Evolutionary conservation across 2,113 vertebrate species (phyloP).

Genomic region (Zingel zingel): DNA sequence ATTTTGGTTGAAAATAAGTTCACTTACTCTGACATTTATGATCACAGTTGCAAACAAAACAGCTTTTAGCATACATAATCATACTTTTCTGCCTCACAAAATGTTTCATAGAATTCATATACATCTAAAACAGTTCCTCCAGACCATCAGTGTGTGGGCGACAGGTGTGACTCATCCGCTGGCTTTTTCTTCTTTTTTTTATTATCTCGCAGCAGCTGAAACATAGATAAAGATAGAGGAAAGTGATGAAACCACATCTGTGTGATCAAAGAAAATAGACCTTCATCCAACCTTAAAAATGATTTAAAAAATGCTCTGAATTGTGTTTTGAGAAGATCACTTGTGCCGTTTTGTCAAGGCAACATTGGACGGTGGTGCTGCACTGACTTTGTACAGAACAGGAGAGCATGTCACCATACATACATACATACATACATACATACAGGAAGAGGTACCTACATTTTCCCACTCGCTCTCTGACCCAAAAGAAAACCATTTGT

Average conservation of each 20-base stretch:
- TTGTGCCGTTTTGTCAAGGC: not conserved
- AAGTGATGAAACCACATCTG: not conserved
- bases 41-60: not conserved
- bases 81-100: slow-evolving; percentile 9
- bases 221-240: slow-evolving; percentile 34
- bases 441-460: not conserved
- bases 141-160: slow-evolving; percentile 27
- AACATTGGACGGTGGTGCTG: slow-evolving; percentile 18
- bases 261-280: not conserved
- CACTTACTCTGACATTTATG: not conserved
- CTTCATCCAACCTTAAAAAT: not conserved
- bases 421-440: too few relatives aligned
- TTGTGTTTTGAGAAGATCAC: not conserved
- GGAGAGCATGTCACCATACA: not conserved
- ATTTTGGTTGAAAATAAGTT: not conserved
- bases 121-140: slow-evolving; percentile 22
- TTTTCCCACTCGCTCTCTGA: not conserved
- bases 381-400: not conserved
- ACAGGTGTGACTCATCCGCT: slow-evolving; percentile 15
- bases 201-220: slow-evolving; percentile 76
- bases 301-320: not conserved
- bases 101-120: slow-evolving; percentile 1
- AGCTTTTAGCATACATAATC: slow-evolving; percentile 20
- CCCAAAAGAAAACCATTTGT: not conserved
- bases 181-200: not conserved